Evolutionary conservation across 2,113 vertebrate species (phyloP), one percentile per base, ranked within the genome.

Genomic region (Brachionichthys hirsutus): DNA sequence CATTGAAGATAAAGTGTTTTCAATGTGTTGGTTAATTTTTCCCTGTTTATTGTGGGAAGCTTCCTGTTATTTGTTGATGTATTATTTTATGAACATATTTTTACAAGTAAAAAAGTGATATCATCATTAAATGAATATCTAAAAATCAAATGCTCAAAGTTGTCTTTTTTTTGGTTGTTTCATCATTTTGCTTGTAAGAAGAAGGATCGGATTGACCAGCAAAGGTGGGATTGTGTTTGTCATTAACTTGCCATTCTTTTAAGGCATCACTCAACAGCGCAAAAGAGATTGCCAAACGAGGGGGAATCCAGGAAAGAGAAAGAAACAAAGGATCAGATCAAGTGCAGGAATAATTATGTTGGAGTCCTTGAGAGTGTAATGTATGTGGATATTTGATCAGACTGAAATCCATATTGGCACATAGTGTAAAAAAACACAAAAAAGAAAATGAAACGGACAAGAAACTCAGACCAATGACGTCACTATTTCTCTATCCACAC

Each of bases 1-100:
- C 66, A 90, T 90, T 91, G 89, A 88, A 87, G 83, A 89, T 84
- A 69, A 71, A 75, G 70, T 85, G 81, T 90, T 90, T 90, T 92
- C 76, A 38, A 85, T 88, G 79, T 78, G 77, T 74, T 69, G 80
- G 67, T 83, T 61, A 48, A 77, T 72, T 81, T 88, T 89, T 90
- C 89, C 90, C 90, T 86, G 72, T 89, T 92, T 78, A 82, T 81
- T 91, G 85, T 83, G 91, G 90, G 89, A 92, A 87, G 71, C 70
- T 57, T 17, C 54, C 75, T 85, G 38, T 80, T 75, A 65, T 53
- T 79, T 5, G 24, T 54, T 74, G 48, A 19, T 52, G 50, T 72
- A 67, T 78, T 35, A 45, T 67, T 70, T 36, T 62, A 67, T 87
- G 82, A 88, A 78, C 60, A 59, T 87, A 86, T 92, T 90, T 92